Percentiles rank a stretch among this genome's conserved stretches.
Evolutionary conservation across 2,113 vertebrate species (phyloP).

Genomic region (Cepphus grylle): DNA sequence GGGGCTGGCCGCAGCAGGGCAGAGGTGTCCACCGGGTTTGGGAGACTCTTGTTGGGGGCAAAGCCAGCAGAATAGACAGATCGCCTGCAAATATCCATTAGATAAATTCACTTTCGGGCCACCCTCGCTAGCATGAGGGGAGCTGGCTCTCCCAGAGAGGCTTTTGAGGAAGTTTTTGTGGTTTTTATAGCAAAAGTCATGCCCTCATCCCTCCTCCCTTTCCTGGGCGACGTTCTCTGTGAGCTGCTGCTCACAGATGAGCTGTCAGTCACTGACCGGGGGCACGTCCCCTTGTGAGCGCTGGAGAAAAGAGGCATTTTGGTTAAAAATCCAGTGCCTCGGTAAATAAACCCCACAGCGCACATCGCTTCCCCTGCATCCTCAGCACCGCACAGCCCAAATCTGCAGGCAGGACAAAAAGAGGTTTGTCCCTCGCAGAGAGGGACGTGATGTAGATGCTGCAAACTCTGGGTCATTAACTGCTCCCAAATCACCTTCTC

Average conservation of each 20-base stretch:
- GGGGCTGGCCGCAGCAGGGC: rapidly evolving
- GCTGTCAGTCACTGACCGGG: not conserved
- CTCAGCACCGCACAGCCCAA: not conserved
- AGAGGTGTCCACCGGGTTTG: rapidly evolving
- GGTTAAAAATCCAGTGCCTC: not conserved
- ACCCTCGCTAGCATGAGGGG: not conserved
- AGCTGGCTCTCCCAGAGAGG: not conserved
- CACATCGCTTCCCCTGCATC: not conserved
- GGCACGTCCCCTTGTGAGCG: not conserved
- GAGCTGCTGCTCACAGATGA: not conserved
- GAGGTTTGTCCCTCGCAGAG: not conserved
- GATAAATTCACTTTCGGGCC: not conserved
- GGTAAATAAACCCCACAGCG: not conserved
- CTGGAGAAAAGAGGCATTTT: not conserved
- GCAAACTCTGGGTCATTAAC: not conserved
- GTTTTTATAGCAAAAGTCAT: not conserved
- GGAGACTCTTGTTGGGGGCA: not conserved
- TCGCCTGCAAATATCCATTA: not conserved
- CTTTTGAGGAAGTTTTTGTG: not conserved
- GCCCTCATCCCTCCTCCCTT: not conserved
- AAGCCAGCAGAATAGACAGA: not conserved
- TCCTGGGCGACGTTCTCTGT: not conserved
- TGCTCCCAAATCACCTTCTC: not conserved
- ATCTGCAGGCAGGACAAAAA: not conserved
- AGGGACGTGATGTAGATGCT: not conserved